phyloP scores from a whole-genome alignment of 2,113 vertebrate species.

The Chlorodrepanis virens region DNA sequence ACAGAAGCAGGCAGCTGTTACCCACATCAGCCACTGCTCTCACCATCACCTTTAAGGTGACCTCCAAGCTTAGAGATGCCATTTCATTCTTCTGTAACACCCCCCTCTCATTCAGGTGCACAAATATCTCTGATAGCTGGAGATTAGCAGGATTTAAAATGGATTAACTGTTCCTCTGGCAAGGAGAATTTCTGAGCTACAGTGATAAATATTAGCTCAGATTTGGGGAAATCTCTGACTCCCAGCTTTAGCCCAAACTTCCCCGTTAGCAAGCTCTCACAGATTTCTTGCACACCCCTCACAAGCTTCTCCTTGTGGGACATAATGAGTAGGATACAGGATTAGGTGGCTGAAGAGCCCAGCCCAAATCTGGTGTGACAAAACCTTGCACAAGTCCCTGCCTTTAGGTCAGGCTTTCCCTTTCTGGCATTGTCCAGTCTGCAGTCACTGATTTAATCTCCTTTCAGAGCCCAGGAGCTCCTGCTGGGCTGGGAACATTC shows the following conservation, averaged over 20 bases:
- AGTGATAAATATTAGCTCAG: not conserved
- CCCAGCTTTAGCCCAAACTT: not conserved
- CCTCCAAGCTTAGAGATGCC: not conserved
- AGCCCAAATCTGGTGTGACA: not conserved
- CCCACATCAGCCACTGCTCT: not conserved
- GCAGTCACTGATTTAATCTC: not conserved
- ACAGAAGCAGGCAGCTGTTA: not conserved
- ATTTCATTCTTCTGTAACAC: not conserved
- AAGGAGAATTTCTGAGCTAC: not conserved
- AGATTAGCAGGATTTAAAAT: not conserved
- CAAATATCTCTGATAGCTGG: not conserved
- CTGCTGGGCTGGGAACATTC: not conserved
- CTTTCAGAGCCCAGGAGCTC: not conserved
- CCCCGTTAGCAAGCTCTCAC: rapidly evolving
- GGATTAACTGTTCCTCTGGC: not conserved
- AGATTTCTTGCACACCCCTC: not conserved
- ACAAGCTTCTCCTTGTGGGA: not conserved
- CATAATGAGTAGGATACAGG: not conserved
- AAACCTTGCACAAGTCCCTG: not conserved
- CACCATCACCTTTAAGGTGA: not conserved
- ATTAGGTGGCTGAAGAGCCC: not conserved
- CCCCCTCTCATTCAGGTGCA: not conserved
- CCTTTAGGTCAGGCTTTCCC: not conserved
- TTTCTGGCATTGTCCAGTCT: not conserved
- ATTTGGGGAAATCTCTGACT: not conserved